These are phyloP conservation scores for Lasioglossum baleicum DNA, from an alignment of 1,140 invertebrate genomes.

Conservation along the genomic window DNA sequence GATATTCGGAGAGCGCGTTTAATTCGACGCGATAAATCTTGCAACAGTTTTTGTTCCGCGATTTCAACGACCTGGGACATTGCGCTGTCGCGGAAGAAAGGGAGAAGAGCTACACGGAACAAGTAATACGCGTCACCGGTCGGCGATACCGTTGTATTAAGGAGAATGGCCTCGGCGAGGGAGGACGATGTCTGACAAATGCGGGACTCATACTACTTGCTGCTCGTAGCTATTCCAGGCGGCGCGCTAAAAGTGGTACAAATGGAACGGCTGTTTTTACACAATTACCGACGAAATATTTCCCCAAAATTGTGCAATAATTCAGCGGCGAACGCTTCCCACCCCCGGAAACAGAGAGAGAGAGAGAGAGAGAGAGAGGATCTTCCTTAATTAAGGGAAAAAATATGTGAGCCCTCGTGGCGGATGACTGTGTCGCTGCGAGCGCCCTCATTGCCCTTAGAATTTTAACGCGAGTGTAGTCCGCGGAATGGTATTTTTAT, in stretches of 20 bases:
- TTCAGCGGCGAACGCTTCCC: background rate
- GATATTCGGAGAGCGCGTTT: background rate
- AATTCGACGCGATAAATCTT: background rate
- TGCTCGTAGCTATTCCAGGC: background rate
- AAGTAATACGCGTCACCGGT: constrained; percentile 27
- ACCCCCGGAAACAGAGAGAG: too few species aligned
- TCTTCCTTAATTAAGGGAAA: constrained; percentile 25
- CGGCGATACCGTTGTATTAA: constrained; percentile 34
- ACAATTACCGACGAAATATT: constrained; percentile 17
- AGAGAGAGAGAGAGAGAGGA: too few species aligned
- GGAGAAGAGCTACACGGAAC: background rate
- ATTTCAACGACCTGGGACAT: background rate
- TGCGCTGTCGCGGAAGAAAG: background rate
- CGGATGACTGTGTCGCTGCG: background rate
- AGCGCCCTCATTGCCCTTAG: background rate
- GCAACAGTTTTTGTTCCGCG: background rate
- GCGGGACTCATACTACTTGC: constrained; percentile 25
- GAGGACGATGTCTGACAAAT: constrained; percentile 46
- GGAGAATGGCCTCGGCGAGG: constrained; percentile 21
- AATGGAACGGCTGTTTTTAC: constrained; percentile 36
- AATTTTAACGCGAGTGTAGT: background rate
- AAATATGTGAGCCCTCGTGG: background rate
- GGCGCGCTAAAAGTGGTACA: constrained; percentile 25
- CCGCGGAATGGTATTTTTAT: background rate
- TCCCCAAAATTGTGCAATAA: constrained; percentile 16